Evolutionary conservation across 64 coral and sea anemone genomes (phyloP).

Genomic region (Porites australiensis): DNA sequence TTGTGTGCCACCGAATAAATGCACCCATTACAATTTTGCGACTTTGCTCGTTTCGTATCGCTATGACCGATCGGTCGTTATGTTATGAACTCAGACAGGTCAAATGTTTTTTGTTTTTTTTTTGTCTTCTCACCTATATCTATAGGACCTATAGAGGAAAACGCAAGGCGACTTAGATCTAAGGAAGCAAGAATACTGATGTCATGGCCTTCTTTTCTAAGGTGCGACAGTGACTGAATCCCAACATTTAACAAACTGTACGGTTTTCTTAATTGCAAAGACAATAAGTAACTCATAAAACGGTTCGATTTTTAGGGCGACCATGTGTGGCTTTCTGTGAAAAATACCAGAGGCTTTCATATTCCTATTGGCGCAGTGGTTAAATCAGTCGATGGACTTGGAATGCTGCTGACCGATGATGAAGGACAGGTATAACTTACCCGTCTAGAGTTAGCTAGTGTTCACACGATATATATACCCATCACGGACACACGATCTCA

Average conservation of each 20-base stretch:
- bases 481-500: no score
- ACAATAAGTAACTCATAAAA: neutral
- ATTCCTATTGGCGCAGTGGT: slow-evolving; percentile 67
- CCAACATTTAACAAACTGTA: no score
- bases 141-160: neutral
- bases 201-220: slow-evolving; percentile 27
- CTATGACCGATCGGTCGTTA: no score
- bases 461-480: no score
- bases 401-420: slow-evolving; percentile 59
- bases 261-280: no score
- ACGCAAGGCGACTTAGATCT: neutral
- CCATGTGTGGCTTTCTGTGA: slow-evolving; percentile 45
- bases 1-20: no score
- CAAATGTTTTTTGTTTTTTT: no score
- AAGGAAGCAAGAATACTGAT: neutral
- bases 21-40: no score
- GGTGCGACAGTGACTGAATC: neutral
- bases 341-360: slow-evolving; percentile 9
- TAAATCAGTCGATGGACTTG: slow-evolving; percentile 48
- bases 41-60: no score
- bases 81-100: no score
- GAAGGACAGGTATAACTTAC: slow-evolving; percentile 41
- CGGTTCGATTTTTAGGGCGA: slow-evolving; percentile 44
- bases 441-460: neutral
- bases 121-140: neutral